These are phyloP conservation scores for Distichodus sexfasciatus DNA, from an alignment of 2,797 vertebrate genomes.

Conservation along the genomic window DNA sequence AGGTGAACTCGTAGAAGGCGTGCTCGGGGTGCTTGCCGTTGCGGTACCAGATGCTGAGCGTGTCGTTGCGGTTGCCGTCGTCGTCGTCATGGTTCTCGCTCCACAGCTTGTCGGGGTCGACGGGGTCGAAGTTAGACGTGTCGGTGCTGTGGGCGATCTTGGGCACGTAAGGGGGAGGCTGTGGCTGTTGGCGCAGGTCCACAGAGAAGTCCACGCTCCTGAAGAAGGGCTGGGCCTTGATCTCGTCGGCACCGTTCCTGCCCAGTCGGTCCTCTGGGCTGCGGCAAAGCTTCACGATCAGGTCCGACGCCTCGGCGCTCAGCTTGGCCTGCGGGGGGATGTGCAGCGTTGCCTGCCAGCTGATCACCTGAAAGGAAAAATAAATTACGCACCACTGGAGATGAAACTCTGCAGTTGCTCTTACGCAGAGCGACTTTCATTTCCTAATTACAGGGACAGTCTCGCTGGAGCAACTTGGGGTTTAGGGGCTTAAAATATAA, in stretches of 20 bases:
- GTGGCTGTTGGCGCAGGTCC: slow-evolving; percentile 85
- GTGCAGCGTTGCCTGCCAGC: slow-evolving; percentile 92
- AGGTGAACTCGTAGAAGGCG: slow-evolving; percentile 90
- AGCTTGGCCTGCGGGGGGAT: slow-evolving; percentile 88
- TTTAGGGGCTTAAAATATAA: no score
- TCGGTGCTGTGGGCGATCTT: slow-evolving; percentile 95
- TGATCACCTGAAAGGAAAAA: slow-evolving; percentile 83
- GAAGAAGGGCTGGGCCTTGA: slow-evolving; percentile 95
- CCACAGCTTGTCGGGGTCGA: slow-evolving; percentile 95
- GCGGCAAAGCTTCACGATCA: slow-evolving; percentile 91
- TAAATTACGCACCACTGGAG: not conserved
- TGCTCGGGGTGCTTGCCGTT: slow-evolving; percentile 94
- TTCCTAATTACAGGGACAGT: no score
- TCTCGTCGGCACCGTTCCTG: slow-evolving; percentile 91
- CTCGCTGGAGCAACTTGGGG: no score
- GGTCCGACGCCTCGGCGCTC: slow-evolving; percentile 89
- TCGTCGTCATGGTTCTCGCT: slow-evolving; percentile 84
- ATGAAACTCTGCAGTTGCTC: no score
- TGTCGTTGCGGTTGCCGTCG: slow-evolving; percentile 87
- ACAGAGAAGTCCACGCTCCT: slow-evolving; percentile 89
- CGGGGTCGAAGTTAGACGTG: slow-evolving; percentile 97
- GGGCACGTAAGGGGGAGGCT: slow-evolving; percentile 89
- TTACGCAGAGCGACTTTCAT: no score
- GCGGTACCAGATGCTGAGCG: slow-evolving; percentile 90
- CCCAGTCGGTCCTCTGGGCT: slow-evolving; percentile 93